phyloP scores from a whole-genome alignment of 2,113 vertebrate genomes.

The Illadopsis cleaveri region DNA sequence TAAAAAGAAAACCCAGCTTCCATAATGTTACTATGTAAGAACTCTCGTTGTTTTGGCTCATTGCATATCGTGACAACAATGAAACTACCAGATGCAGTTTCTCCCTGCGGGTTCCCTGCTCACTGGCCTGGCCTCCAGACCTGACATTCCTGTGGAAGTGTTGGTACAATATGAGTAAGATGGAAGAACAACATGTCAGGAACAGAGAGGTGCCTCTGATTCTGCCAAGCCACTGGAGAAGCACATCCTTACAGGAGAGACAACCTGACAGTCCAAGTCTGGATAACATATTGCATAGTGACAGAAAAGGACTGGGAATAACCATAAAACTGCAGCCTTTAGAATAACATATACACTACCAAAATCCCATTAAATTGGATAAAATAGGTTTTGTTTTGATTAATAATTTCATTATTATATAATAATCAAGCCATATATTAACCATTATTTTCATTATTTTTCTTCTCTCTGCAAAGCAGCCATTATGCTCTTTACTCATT shows the following conservation, averaged over 20 bases:
- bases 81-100: background rate
- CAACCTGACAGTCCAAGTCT: fast-evolving
- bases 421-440: background rate
- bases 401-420: background rate
- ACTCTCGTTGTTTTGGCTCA: background rate
- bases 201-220: background rate
- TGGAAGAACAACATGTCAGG: background rate
- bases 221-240: background rate
- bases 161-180: background rate
- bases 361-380: background rate
- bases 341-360: background rate
- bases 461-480: background rate
- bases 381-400: background rate
- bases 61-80: background rate
- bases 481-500: background rate
- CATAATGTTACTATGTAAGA: background rate
- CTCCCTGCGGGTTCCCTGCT: background rate
- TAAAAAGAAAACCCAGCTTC: background rate
- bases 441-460: background rate
- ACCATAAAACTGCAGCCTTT: background rate
- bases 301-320: background rate
- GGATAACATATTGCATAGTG: background rate
- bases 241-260: background rate
- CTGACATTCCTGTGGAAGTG: background rate
- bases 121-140: background rate